These are phyloP conservation scores for Fringilla coelebs DNA, from an alignment of 2,797 vertebrate genomes.

Conservation along the genomic window DNA sequence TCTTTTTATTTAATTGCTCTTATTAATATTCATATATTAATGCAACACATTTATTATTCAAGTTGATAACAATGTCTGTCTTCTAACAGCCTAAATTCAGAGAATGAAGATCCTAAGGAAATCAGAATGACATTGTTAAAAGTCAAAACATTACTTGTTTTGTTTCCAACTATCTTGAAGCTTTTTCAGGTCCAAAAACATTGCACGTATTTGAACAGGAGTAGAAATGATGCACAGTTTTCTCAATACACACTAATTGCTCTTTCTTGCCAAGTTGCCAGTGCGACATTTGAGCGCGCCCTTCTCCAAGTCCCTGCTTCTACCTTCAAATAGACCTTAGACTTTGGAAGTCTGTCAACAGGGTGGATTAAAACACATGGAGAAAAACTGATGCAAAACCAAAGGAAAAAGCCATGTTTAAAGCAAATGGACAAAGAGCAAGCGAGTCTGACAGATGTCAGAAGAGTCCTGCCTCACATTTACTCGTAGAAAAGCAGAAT, in stretches of 20 bases:
- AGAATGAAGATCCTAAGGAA: slow-evolving; percentile 6
- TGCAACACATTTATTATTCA: slow-evolving; percentile 13
- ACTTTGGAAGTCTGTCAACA: background rate
- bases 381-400: background rate
- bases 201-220: background rate
- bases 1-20: slow-evolving; percentile 23
- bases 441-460: background rate
- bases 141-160: background rate
- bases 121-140: background rate
- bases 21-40: slow-evolving; percentile 53
- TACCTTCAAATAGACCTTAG: background rate
- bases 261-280: background rate
- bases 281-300: background rate
- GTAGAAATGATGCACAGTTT: background rate
- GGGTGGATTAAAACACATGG: background rate
- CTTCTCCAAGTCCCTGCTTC: background rate
- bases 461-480: background rate
- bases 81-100: slow-evolving; percentile 8
- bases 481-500: background rate
- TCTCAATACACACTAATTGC: background rate
- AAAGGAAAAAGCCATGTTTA: background rate
- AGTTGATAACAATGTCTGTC: slow-evolving; percentile 19
- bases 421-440: background rate
- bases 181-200: background rate
- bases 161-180: background rate